A percentile compares a stretch with the other conserved stretches of the same genome.
Evolutionary conservation across 1,140 invertebrate genomes (phyloP).

Genomic region (Ceratina australensis): DNA sequence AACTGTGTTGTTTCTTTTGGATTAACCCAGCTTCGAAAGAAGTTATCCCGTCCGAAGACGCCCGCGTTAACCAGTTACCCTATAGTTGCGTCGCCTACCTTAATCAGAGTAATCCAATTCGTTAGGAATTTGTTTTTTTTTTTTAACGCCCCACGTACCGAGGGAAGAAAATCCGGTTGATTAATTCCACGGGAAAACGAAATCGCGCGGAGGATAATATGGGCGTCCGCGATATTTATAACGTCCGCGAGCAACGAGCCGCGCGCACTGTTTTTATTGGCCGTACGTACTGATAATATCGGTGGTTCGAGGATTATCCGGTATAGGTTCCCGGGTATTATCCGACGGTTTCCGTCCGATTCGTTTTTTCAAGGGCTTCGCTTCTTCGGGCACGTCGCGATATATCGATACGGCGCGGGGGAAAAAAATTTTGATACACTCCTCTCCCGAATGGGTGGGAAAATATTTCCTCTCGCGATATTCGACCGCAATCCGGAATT

Average conservation of each 20-base stretch:
- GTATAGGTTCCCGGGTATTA: constrained; percentile 38
- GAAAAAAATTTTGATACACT: constrained; percentile 15
- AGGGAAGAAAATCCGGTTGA: neutral
- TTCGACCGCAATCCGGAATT: neutral
- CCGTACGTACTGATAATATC: constrained; percentile 44
- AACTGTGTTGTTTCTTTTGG: constrained; percentile 22
- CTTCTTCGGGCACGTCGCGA: constrained; percentile 18
- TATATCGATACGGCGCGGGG: constrained; percentile 11
- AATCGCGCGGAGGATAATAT: neutral
- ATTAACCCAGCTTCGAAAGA: constrained; percentile 12
- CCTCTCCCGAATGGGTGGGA: neutral
- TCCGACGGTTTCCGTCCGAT: constrained; percentile 23
- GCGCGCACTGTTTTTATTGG: constrained; percentile 6
- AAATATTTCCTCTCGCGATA: constrained; percentile 17
- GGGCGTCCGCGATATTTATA: constrained; percentile 39
- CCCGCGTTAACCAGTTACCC: neutral
- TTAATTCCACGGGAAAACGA: neutral
- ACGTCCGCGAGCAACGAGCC: neutral
- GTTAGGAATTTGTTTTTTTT: neutral
- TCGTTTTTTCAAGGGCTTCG: constrained; percentile 13
- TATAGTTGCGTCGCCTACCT: neutral
- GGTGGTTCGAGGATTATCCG: constrained; percentile 43
- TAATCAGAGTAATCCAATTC: neutral
- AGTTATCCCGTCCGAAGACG: constrained; percentile 7
- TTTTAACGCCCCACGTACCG: neutral